A percentile compares a stretch with the other conserved stretches of the same genome.
phyloP scores from a whole-genome alignment of 2,888 invertebrate genomes.

The Eupithecia tripunctaria region DNA sequence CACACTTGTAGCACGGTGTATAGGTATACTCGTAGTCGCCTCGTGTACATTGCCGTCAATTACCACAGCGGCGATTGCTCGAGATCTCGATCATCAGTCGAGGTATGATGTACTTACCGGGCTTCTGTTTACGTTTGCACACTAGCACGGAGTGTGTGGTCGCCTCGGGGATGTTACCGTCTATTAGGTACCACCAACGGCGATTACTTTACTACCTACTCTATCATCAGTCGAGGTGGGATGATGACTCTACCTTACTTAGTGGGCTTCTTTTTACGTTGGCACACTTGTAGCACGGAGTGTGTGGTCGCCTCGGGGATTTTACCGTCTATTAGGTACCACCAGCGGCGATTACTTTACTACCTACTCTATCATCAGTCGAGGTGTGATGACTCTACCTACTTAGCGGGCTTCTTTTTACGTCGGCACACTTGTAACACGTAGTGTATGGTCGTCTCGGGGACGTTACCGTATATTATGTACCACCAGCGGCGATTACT shows the following conservation, averaged over 20 bases:
- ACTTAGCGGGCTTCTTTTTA: slow-evolving; percentile 89
- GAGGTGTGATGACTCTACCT: slow-evolving; percentile 52
- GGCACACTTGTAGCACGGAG: slow-evolving; percentile 85
- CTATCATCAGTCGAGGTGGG: background rate
- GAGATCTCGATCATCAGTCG: background rate
- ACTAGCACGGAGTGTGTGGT: slow-evolving; percentile 87
- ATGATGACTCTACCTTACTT: slow-evolving; percentile 52
- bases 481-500: slow-evolving; percentile 88
- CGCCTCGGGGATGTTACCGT: slow-evolving; percentile 90
- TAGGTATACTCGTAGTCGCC: slow-evolving; percentile 88
- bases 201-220: slow-evolving; percentile 24
- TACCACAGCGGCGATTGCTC: slow-evolving; percentile 88
- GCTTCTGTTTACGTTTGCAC: slow-evolving; percentile 85
- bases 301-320: slow-evolving; percentile 87
- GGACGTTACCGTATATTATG: slow-evolving; percentile 94
- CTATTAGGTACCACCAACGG: slow-evolving; percentile 92
- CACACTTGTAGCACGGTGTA: slow-evolving; percentile 86
- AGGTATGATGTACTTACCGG: slow-evolving; percentile 84
- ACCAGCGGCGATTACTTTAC: slow-evolving; percentile 87
- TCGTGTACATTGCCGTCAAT: slow-evolving; percentile 93
- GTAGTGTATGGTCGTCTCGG: slow-evolving; percentile 86
- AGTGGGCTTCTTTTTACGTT: slow-evolving; percentile 87
- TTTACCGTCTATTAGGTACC: slow-evolving; percentile 94
- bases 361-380: slow-evolving; percentile 5
- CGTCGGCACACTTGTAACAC: slow-evolving; percentile 85